A percentile compares a stretch with the other conserved stretches of the same genome.
Conservation (phyloP, 2,113 vertebrate species). For the Periophthalmus modestus region DNA sequence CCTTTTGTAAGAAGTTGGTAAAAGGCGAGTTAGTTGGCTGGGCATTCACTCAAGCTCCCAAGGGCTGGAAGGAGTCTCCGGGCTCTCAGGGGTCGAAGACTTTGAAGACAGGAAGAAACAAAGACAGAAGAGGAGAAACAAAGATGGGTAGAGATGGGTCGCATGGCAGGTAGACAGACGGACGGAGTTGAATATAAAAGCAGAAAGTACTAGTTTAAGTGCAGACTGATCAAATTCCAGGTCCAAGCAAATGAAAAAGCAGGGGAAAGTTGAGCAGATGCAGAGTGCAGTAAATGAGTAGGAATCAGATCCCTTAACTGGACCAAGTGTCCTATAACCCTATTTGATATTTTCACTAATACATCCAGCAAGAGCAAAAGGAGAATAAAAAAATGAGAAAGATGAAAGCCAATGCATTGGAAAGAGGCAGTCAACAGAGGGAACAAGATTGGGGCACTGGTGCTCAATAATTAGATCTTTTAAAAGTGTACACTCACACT, state of each 20-base stretch:
- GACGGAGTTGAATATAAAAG: slow-evolving; percentile 58
- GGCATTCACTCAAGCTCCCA: slow-evolving; percentile 82
- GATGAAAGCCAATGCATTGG: slow-evolving; percentile 71
- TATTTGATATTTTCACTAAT: slow-evolving; percentile 69
- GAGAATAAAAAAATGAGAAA: slow-evolving; percentile 55
- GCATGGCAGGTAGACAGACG: slow-evolving; percentile 64
- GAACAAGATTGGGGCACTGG: slow-evolving; percentile 63
- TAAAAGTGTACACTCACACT: neutral
- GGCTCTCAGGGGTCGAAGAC: slow-evolving; percentile 79
- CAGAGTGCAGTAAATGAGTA: slow-evolving; percentile 53
- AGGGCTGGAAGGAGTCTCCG: slow-evolving; percentile 75
- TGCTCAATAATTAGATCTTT: slow-evolving; percentile 41
- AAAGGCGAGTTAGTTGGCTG: slow-evolving; percentile 59
- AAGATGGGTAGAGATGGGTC: slow-evolving; percentile 76
- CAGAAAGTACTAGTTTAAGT: slow-evolving; percentile 54
- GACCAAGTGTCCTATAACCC: slow-evolving; percentile 58
- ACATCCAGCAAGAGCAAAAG: slow-evolving; percentile 69
- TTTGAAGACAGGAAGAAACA: slow-evolving; percentile 78
- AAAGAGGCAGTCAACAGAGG: slow-evolving; percentile 66
- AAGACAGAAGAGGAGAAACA: slow-evolving; percentile 79
- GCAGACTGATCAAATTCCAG: slow-evolving; percentile 57
- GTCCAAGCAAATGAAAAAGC: slow-evolving; percentile 73
- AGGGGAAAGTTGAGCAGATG: slow-evolving; percentile 64
- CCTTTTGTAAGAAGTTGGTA: slow-evolving; percentile 59
- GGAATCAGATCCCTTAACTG: slow-evolving; percentile 48